These are phyloP conservation scores for Rhyzopertha dominica DNA, from an alignment of 1,140 invertebrate genomes.

Conservation along the genomic window DNA sequence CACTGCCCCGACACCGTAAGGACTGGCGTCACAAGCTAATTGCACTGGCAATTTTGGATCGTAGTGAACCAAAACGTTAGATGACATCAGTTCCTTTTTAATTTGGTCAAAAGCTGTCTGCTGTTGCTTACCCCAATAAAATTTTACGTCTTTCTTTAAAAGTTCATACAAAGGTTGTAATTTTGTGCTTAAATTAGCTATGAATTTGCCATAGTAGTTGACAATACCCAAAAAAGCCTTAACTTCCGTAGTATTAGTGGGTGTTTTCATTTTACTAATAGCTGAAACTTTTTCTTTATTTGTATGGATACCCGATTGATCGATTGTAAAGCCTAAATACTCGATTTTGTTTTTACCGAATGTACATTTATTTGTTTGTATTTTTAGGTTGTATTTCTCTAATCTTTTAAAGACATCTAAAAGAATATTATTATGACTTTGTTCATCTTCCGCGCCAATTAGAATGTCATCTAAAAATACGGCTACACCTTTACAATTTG, in stretches of 20 bases:
- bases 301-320: not conserved
- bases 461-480: slow-evolving; percentile 30
- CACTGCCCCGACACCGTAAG: slow-evolving; percentile 14
- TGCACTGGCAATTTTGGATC: slow-evolving; percentile 12
- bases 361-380: slow-evolving; percentile 25
- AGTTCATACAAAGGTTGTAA: slow-evolving; percentile 3
- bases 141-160: slow-evolving; percentile 21
- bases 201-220: slow-evolving; percentile 5
- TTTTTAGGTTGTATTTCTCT: slow-evolving; percentile 17
- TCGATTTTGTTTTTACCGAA: slow-evolving; percentile 19
- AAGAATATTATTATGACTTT: slow-evolving; percentile 11
- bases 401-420: slow-evolving; percentile 9
- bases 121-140: slow-evolving; percentile 15
- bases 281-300: not conserved
- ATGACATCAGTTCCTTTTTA: slow-evolving; percentile 27
- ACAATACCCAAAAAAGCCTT: not conserved
- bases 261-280: not conserved
- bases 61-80: slow-evolving; percentile 24
- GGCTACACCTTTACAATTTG: slow-evolving; percentile 16
- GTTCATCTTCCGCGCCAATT: slow-evolving; percentile 14
- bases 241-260: not conserved
- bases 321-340: slow-evolving; percentile 17
- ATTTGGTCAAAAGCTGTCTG: slow-evolving; percentile 27
- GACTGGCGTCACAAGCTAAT: slow-evolving; percentile 13
- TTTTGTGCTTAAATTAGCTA: not conserved